Percentiles rank a stretch among this genome's conserved stretches.
These are phyloP conservation scores for Drosophila quinaria DNA, from an alignment of 2,888 invertebrate genomes.

Conservation along the genomic window DNA sequence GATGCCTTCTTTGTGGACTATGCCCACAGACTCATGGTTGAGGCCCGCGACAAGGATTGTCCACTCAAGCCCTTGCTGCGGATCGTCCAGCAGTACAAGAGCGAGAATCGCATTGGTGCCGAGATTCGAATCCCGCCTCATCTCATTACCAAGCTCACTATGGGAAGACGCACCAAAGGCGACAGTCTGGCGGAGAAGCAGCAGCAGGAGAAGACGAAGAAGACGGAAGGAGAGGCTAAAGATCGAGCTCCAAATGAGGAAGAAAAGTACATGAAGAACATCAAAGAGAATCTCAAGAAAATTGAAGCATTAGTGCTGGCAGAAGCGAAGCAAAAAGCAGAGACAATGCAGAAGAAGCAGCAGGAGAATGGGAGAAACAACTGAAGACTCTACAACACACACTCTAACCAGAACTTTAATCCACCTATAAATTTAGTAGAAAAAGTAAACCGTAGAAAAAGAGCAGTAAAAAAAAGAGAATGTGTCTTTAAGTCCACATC, in stretches of 20 bases:
- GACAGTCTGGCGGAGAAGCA: conserved; percentile 52
- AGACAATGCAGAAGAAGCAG: not conserved
- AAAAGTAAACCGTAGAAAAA: not conserved
- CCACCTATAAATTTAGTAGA: not conserved
- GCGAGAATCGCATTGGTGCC: conserved; percentile 74
- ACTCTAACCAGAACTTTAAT: not conserved
- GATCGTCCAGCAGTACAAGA: conserved; percentile 76
- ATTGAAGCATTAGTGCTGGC: conserved; percentile 50
- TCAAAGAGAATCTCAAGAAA: conserved; percentile 54
- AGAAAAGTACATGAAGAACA: conserved; percentile 33
- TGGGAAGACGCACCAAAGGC: conserved; percentile 71
- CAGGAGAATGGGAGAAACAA: not conserved
- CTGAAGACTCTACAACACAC: not conserved
- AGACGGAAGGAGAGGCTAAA: not conserved
- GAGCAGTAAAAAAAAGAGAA: not conserved
- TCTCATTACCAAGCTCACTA: conserved; percentile 76
- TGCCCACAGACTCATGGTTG: conserved; percentile 64
- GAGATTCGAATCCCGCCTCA: conserved; percentile 74
- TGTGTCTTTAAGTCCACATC: not conserved
- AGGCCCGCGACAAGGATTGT: conserved; percentile 66
- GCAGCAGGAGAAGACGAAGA: not conserved
- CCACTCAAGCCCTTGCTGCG: conserved; percentile 77
- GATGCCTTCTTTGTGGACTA: conserved; percentile 69
- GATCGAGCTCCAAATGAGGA: conserved; percentile 37
- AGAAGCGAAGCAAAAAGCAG: conserved; percentile 28